These are phyloP conservation scores for Proterorhinus semilunaris DNA, from an alignment of 2,113 vertebrate species.

Conservation along the genomic window DNA sequence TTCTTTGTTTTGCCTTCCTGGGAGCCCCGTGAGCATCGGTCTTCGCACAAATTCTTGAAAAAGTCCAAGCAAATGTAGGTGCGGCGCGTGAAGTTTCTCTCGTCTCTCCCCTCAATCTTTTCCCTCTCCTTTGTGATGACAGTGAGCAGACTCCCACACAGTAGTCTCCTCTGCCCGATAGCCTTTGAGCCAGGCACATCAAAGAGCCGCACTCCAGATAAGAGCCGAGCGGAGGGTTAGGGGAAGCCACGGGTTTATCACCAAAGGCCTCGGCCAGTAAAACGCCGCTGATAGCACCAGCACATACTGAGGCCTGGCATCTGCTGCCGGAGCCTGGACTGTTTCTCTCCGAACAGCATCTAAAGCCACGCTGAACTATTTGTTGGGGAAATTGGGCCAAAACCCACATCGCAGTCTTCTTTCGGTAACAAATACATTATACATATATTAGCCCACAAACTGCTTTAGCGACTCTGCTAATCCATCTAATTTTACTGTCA, in stretches of 20 bases:
- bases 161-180: background rate
- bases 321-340: background rate
- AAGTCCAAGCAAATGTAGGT: too few relatives aligned
- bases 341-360: too few relatives aligned
- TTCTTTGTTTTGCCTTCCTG: too few relatives aligned
- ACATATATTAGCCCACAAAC: background rate
- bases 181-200: constrained; percentile 2
- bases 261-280: background rate
- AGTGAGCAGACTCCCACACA: constrained; percentile 6
- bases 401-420: background rate
- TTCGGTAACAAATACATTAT: background rate
- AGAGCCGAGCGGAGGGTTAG: background rate
- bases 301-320: background rate
- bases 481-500: constrained; percentile 8
- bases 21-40: too few relatives aligned
- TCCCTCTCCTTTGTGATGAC: background rate
- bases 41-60: too few relatives aligned
- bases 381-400: too few relatives aligned
- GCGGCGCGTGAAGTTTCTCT: background rate
- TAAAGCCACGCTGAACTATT: too few relatives aligned
- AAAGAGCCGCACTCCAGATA: background rate
- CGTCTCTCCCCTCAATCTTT: background rate
- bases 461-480: background rate
- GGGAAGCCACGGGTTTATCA: background rate
- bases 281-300: background rate